phyloP scores from a whole-genome alignment of 2,888 invertebrate species.

The Watsonalla binaria region DNA sequence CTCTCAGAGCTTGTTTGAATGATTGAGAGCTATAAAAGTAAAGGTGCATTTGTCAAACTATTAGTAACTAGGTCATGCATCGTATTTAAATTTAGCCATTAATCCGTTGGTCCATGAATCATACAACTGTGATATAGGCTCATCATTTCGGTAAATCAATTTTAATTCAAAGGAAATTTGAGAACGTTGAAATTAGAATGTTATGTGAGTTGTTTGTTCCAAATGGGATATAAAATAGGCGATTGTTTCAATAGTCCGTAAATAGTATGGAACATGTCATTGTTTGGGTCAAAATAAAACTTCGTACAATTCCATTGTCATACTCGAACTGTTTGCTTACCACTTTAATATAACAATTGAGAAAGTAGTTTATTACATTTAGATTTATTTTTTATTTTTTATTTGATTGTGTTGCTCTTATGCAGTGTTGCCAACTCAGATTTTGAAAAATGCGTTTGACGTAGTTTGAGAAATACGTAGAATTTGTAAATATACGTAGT shows the following conservation, averaged over 20 bases:
- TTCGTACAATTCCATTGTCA: background rate
- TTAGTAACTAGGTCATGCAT: no score
- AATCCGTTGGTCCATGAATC: background rate
- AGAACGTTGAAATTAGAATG: background rate
- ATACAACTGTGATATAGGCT: background rate
- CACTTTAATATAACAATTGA: slow-evolving; percentile 2
- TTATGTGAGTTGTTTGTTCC: background rate
- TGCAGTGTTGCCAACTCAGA: no score
- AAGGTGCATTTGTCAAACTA: no score
- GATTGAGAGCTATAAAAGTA: no score
- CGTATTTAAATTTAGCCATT: background rate
- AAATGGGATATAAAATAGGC: background rate
- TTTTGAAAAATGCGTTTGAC: no score
- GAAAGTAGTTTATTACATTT: no score
- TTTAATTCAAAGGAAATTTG: background rate
- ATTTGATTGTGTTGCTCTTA: no score
- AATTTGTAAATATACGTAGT: no score
- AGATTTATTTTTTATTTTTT: no score
- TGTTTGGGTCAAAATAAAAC: background rate
- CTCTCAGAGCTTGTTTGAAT: no score
- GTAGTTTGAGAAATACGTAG: no score
- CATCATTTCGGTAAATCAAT: background rate
- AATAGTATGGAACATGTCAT: background rate
- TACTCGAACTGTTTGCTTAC: background rate
- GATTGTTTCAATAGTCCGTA: no score